Conservation (phyloP, 2,888 invertebrate species). For the Artemia sp. region DNA sequence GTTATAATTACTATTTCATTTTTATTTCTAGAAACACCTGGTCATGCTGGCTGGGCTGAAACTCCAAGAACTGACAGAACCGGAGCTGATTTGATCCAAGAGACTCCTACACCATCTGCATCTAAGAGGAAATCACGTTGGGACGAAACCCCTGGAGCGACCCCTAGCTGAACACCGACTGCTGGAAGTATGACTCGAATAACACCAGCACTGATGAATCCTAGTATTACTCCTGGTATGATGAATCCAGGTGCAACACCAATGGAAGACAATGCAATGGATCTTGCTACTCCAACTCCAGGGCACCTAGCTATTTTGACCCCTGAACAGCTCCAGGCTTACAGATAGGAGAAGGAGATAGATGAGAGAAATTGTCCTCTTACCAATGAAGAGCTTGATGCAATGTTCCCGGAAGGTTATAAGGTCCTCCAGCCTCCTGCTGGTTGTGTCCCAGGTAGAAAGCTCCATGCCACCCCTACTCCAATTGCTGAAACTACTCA, state of each 20-base stretch:
- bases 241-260: constrained; percentile 73
- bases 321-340: constrained; percentile 94
- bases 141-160: constrained; percentile 84
- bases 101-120: constrained; percentile 82
- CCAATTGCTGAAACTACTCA: constrained; percentile 80
- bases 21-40: constrained; percentile 17
- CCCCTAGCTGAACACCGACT: constrained; percentile 34
- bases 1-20: neutral
- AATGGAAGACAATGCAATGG: constrained; percentile 89
- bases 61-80: constrained; percentile 88
- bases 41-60: constrained; percentile 88
- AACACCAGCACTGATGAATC: constrained; percentile 45
- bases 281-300: constrained; percentile 93
- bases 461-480: constrained; percentile 93
- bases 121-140: constrained; percentile 90
- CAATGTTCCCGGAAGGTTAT: constrained; percentile 95
- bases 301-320: constrained; percentile 93
- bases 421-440: constrained; percentile 90
- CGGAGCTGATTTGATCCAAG: constrained; percentile 51
- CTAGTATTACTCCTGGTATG: constrained; percentile 38
- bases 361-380: constrained; percentile 93
- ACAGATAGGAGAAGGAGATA: constrained; percentile 94
- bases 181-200: constrained; percentile 42
- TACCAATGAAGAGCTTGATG: constrained; percentile 89
- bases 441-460: constrained; percentile 87